Evolutionary conservation across 2,888 invertebrate genomes (phyloP).

Genomic region (Aphodius sticticus): DNA sequence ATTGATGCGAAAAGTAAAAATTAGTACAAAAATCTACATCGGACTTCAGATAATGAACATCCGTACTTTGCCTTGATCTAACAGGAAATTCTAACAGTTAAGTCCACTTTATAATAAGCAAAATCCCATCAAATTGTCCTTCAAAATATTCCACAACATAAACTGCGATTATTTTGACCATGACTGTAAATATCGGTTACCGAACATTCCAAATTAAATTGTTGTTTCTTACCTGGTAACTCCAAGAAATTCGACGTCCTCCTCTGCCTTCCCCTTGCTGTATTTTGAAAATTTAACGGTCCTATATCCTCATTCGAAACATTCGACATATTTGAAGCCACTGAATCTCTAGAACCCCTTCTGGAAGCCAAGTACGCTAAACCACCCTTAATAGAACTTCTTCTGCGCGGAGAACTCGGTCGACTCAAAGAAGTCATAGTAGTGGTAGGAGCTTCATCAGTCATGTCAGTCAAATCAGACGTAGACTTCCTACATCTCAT

Average conservation of each 20-base stretch:
- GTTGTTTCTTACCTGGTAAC: slow-evolving; percentile 73
- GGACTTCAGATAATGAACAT: too few relatives aligned
- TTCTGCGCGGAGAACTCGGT: slow-evolving; percentile 72
- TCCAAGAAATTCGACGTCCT: slow-evolving; percentile 88
- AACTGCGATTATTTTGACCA: too few relatives aligned
- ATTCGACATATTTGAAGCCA: slow-evolving; percentile 72
- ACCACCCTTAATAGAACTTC: slow-evolving; percentile 74
- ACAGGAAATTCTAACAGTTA: too few relatives aligned
- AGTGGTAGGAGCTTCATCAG: slow-evolving; percentile 64
- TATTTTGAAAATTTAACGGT: slow-evolving; percentile 81
- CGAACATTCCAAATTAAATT: too few relatives aligned
- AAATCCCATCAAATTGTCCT: too few relatives aligned
- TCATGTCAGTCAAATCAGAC: slow-evolving; percentile 75
- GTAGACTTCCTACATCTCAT: slow-evolving; percentile 76
- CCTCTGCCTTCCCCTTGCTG: slow-evolving; percentile 78
- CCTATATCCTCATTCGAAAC: slow-evolving; percentile 84
- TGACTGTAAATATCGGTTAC: not conserved
- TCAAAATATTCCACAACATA: too few relatives aligned
- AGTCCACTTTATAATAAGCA: too few relatives aligned
- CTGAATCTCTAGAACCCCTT: slow-evolving; percentile 81
- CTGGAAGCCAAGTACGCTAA: slow-evolving; percentile 85
- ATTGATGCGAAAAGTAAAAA: too few relatives aligned
- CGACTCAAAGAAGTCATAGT: slow-evolving; percentile 69
- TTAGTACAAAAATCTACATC: too few relatives aligned
- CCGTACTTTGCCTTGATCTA: too few relatives aligned